Conservation (phyloP, 1,140 invertebrate genomes). For the Drosophila sproati region DNA sequence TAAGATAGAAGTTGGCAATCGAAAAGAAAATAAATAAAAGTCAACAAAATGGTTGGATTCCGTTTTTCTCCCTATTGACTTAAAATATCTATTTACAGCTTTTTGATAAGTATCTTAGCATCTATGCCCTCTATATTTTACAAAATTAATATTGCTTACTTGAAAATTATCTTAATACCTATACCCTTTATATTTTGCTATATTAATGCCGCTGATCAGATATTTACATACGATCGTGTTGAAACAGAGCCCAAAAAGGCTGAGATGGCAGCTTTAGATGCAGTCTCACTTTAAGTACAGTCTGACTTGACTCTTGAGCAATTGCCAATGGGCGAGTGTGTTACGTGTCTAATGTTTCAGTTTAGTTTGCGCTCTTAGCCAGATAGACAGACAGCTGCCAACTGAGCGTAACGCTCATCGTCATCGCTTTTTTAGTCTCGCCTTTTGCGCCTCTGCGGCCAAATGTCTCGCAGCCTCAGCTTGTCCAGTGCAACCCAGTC, state of each 20-base stretch:
- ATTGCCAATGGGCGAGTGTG: conserved; percentile 34
- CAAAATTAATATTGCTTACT: too few relatives aligned
- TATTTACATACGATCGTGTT: conserved; percentile 9
- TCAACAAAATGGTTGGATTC: too few relatives aligned
- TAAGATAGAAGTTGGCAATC: too few relatives aligned
- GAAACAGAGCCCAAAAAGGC: conserved; percentile 2
- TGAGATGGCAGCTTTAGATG: background rate
- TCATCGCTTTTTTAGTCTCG: conserved; percentile 13
- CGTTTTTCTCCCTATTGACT: too few relatives aligned
- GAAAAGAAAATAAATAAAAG: too few relatives aligned
- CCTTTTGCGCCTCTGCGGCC: conserved; percentile 23
- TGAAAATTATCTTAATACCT: background rate
- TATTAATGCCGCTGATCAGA: too few relatives aligned
- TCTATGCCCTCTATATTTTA: too few relatives aligned
- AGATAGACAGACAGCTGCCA: conserved; percentile 74
- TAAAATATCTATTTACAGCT: too few relatives aligned
- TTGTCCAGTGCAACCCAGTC: conserved; percentile 16
- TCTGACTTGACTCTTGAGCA: conserved; percentile 27
- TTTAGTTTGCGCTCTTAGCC: conserved; percentile 36
- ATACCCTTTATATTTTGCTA: too few relatives aligned
- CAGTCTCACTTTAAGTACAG: conserved; percentile 3
- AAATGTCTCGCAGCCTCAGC: conserved; percentile 28
- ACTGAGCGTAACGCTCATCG: conserved; percentile 45
- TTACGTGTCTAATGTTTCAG: conserved; percentile 63
- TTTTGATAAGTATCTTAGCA: too few relatives aligned